Base-by-base conservation (phyloP, 2,113 vertebrate species). In the Pachyramphus minor region DNA sequence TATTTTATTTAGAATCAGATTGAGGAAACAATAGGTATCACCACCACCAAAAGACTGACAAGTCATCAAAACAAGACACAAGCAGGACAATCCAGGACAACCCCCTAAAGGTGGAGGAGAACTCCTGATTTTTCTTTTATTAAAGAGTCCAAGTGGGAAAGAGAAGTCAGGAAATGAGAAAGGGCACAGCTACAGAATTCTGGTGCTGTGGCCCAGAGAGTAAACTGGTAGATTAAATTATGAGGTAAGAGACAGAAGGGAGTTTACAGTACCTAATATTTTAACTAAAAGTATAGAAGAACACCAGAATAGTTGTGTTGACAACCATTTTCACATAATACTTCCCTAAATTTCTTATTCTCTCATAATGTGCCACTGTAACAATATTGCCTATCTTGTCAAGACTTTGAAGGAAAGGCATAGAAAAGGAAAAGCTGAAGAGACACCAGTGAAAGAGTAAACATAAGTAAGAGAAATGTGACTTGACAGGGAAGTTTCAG, bases 391-490 rank as follows among this genome's bases (percentile, higher is more conserved):
- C 35, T 58, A 20, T 74, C 63, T 69, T 80, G 83, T 87, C 45
- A 89, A 75, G 59, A 30, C 30, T 75, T 27, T 45, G 33, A 77
- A 74, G 35, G 63, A 86, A 79, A 89, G 3, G 4, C 19, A 35
- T 1, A 71, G 45, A 91, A 76, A 95, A 85, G 21, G 45, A 74
- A 90, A 88, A 93, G 45, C 42, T 77, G 67, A 91, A 91, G 64
- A 87, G 73, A 85, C 77, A 92, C 42, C 44, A 81, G 41, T 31
- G 69, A 66, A 93, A 95, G 28, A 91, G 31, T 69, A 93, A 96
- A 94, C 82, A 72, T 68, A 64, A 88, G 20, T 56, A 89, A 93
- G 35, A 86, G 35, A 95, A 95, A 96, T 92, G 33, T 67, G 91
- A 82, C 45, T 74, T 94, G 95, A 95, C 94, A 96, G 45, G 50